Conservation (phyloP, 2,888 invertebrate species). For the Acrocyrtus sp. region DNA sequence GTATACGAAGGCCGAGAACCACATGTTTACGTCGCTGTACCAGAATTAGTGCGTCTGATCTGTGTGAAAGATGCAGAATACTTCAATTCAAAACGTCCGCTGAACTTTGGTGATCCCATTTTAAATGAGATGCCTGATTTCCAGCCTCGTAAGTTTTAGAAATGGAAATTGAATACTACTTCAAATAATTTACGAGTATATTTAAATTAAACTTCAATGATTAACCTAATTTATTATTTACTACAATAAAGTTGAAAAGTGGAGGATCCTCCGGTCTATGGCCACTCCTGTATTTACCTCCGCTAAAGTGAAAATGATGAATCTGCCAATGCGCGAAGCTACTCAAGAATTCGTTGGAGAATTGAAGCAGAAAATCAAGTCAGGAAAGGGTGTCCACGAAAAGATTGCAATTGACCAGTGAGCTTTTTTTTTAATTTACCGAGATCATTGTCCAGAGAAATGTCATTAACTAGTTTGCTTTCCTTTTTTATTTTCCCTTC, state of each 20-base stretch:
- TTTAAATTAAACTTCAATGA: neutral
- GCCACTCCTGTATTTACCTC: slow-evolving; percentile 41
- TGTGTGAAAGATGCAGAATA: slow-evolving; percentile 50
- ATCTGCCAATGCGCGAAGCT: slow-evolving; percentile 33
- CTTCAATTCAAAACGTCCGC: slow-evolving; percentile 37
- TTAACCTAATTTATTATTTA: neutral
- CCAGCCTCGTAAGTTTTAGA: slow-evolving; percentile 20
- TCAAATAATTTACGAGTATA: neutral
- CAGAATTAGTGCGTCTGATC: slow-evolving; percentile 50
- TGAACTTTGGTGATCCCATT: slow-evolving; percentile 50
- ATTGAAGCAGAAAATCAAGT: slow-evolving; percentile 18
- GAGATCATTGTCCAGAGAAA: neutral
- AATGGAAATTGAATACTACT: neutral
- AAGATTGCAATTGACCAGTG: slow-evolving; percentile 43
- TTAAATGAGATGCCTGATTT: slow-evolving; percentile 57
- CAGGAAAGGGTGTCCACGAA: slow-evolving; percentile 11
- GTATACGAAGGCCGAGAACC: slow-evolving; percentile 55
- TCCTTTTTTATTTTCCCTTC: no score
- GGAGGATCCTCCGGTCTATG: slow-evolving; percentile 43
- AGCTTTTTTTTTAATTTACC: slow-evolving; percentile 5
- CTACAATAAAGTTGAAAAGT: slow-evolving; percentile 44
- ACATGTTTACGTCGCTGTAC: slow-evolving; percentile 42
- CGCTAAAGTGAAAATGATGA: slow-evolving; percentile 51
- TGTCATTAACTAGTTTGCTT: no score
- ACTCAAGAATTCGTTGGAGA: slow-evolving; percentile 16